A percentile compares a stretch with the other conserved stretches of the same genome.
phyloP scores from a whole-genome alignment of 2,797 vertebrate species.

The Catharus ustulatus region DNA sequence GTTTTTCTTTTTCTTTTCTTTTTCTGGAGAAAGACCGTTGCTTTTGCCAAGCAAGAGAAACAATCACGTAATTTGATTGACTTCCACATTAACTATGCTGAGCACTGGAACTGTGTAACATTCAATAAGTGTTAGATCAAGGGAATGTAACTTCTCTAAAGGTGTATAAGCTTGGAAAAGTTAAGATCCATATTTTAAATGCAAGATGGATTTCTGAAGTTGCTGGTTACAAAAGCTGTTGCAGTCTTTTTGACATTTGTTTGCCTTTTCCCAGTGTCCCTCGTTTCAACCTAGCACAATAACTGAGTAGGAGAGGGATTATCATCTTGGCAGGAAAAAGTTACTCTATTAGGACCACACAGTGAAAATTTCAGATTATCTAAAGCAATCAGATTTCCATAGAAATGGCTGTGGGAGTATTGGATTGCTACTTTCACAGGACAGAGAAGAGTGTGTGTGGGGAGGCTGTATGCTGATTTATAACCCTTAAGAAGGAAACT shows the following conservation, averaged over 20 bases:
- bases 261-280: not conserved
- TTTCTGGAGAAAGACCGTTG: not conserved
- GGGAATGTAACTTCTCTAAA: not conserved
- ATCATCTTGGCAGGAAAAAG: conserved; percentile 5
- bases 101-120: not conserved
- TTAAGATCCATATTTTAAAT: not conserved
- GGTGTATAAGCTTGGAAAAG: not conserved
- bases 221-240: not conserved
- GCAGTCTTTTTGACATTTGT: not conserved
- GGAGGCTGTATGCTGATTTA: not conserved
- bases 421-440: not conserved
- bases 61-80: not conserved
- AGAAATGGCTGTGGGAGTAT: not conserved
- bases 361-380: conserved; percentile 7
- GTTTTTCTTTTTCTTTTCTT: not conserved
- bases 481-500: not conserved
- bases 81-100: not conserved
- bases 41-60: not conserved
- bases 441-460: rapidly evolving
- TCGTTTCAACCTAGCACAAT: not conserved
- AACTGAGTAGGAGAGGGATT: not conserved
- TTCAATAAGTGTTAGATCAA: not conserved
- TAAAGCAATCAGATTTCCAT: not conserved
- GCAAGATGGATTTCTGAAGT: not conserved
- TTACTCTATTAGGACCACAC: conserved; percentile 11